A percentile compares a stretch with the other conserved stretches of the same genome.
Conservation (phyloP, 2,113 vertebrate genomes). For the Halcyon malimbica region DNA sequence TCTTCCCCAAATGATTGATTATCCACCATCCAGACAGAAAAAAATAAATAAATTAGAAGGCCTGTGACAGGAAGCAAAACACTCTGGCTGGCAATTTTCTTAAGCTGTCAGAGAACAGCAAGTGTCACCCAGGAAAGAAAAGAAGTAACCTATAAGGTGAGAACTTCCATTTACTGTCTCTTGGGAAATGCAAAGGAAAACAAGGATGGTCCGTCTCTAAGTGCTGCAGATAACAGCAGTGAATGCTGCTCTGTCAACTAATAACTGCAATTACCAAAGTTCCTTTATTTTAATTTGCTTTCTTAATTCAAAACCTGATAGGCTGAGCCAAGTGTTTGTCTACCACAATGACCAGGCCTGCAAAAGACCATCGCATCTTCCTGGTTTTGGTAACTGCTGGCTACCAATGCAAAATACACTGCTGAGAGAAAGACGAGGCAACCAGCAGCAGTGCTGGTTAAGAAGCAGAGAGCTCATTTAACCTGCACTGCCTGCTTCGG, state of each 20-base stretch:
- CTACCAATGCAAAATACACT: background rate
- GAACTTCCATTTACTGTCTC: background rate
- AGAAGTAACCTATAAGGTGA: background rate
- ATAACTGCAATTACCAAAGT: background rate
- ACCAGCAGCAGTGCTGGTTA: rapidly evolving
- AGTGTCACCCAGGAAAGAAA: background rate
- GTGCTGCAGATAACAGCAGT: background rate
- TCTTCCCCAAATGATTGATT: background rate
- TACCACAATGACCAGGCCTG: background rate
- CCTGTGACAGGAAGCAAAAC: background rate
- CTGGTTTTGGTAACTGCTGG: rapidly evolving
- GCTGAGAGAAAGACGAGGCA: background rate
- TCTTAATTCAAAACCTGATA: background rate
- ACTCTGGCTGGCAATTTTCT: background rate
- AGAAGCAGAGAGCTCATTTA: background rate
- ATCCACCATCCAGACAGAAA: background rate
- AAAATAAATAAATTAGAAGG: background rate
- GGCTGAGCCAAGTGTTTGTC: background rate
- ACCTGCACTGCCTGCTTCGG: background rate
- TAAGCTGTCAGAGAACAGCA: background rate
- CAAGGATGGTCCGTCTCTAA: background rate
- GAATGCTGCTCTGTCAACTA: background rate
- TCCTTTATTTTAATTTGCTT: background rate
- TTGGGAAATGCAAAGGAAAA: background rate
- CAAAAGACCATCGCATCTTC: too few species aligned